Percentiles rank a stretch among this genome's conserved stretches.
phyloP scores from a whole-genome alignment of 2,113 vertebrate species.

The Hirundichthys speculiger region DNA sequence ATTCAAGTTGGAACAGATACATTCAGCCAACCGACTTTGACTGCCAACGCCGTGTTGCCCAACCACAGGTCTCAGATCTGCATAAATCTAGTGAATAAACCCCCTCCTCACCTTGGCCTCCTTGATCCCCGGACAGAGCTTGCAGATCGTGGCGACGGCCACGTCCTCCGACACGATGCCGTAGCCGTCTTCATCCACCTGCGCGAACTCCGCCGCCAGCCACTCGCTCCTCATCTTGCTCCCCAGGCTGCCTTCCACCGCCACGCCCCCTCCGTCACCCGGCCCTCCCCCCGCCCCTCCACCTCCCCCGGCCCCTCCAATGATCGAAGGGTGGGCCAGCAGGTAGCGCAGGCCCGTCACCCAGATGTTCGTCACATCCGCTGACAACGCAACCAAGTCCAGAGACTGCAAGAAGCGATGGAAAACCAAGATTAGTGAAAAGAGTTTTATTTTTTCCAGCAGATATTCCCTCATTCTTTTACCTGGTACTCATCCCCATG shows the following conservation, averaged over 20 bases:
- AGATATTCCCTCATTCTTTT: not conserved
- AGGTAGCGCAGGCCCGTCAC: constrained; percentile 95
- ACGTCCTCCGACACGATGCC: constrained; percentile 93
- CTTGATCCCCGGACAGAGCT: constrained; percentile 91
- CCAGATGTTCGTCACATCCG: constrained; percentile 98
- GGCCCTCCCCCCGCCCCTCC: constrained; percentile 58
- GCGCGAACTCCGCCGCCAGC: constrained; percentile 88
- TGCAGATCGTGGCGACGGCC: constrained; percentile 90
- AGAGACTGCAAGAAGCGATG: constrained; percentile 81
- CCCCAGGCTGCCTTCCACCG: constrained; percentile 85
- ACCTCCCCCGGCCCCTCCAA: constrained; percentile 82
- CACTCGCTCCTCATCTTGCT: constrained; percentile 88
- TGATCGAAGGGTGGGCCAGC: constrained; percentile 89
- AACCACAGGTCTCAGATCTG: too few relatives aligned
- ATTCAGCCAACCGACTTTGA: too few relatives aligned
- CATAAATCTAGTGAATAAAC: too few relatives aligned
- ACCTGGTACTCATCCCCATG: constrained; percentile 93
- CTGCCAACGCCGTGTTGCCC: too few relatives aligned
- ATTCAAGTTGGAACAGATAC: too few relatives aligned
- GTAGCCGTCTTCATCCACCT: constrained; percentile 90
- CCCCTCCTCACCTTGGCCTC: constrained; percentile 86
- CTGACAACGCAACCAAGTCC: constrained; percentile 92
- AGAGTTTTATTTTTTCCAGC: too few relatives aligned
- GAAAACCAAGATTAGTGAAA: not conserved
- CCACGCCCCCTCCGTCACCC: constrained; percentile 82